Percentiles rank a stretch among this genome's conserved stretches.
Evolutionary conservation across 2,113 vertebrate genomes (phyloP).

Genomic region (Cebus imitator): DNA sequence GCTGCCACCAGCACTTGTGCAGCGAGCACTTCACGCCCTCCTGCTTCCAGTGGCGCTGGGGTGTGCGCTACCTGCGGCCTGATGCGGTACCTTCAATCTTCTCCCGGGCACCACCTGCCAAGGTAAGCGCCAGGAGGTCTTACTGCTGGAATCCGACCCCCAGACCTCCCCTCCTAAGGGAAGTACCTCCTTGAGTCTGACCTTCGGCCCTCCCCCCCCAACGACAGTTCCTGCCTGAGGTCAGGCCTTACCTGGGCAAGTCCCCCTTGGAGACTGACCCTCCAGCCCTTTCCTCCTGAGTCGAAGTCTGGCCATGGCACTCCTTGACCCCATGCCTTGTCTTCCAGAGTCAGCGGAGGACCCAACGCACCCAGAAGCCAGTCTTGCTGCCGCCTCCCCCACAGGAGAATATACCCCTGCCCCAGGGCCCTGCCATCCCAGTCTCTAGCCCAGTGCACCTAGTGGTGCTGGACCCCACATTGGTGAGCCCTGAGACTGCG

Average conservation of each 20-base stretch:
- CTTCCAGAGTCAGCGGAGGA: neutral
- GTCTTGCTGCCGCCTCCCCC: neutral
- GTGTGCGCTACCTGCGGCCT: slow-evolving; percentile 83
- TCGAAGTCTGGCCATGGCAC: neutral
- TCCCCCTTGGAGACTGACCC: neutral
- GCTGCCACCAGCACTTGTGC: slow-evolving; percentile 88
- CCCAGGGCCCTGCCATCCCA: neutral
- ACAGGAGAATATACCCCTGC: neutral
- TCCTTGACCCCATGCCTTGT: neutral
- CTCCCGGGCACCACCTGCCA: slow-evolving; percentile 26
- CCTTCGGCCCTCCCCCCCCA: neutral
- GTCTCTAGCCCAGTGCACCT: neutral
- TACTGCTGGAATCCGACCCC: neutral
- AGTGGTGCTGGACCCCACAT: neutral
- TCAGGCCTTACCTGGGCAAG: neutral
- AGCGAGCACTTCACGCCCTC: slow-evolving; percentile 85
- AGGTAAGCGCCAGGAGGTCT: slow-evolving; percentile 21
- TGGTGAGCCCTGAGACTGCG: fast-evolving
- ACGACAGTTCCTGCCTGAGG: neutral
- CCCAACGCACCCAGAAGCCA: neutral
- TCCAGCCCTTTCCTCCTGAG: neutral
- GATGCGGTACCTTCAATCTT: slow-evolving; percentile 87
- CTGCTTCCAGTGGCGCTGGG: slow-evolving; percentile 87
- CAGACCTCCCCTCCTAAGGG: neutral
- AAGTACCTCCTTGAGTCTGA: neutral